Conservation (phyloP, 1,140 invertebrate genomes). For the Micrasema longulum region DNA sequence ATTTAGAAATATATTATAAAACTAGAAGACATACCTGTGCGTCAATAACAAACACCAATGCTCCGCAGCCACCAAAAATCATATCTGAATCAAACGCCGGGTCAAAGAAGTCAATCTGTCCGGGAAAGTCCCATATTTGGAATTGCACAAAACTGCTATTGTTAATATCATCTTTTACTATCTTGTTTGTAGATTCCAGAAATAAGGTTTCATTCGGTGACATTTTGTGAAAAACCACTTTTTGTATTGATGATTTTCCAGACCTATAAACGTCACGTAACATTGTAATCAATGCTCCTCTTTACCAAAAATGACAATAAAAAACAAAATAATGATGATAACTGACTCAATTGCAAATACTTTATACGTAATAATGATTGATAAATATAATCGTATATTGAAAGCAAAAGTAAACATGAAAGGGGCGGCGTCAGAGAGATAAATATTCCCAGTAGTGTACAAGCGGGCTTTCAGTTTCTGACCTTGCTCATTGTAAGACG, state of each 20-base stretch:
- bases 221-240: conserved; percentile 99
- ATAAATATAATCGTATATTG: too few relatives aligned
- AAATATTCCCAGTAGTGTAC: too few relatives aligned
- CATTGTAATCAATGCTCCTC: neutral
- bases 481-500: too few relatives aligned
- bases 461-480: too few relatives aligned
- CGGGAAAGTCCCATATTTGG: conserved; percentile 99
- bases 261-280: conserved; percentile 89
- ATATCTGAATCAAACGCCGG: conserved; percentile 94
- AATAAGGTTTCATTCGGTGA: conserved; percentile 99
- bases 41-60: conserved; percentile 99
- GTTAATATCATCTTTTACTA: conserved; percentile 97
- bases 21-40: conserved; percentile 91
- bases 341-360: too few relatives aligned
- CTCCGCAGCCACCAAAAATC: conserved; percentile 95
- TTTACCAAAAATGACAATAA: neutral
- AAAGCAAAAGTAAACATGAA: too few relatives aligned
- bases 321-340: too few relatives aligned
- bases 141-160: conserved; percentile 99
- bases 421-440: too few relatives aligned
- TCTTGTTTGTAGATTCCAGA: conserved; percentile 97
- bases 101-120: conserved; percentile 98
- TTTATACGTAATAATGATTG: too few relatives aligned
- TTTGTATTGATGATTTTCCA: conserved; percentile 99
- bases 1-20: too few relatives aligned